Evolutionary conservation across 2,113 vertebrate species (phyloP).

Genomic region (Tragulus kanchil): DNA sequence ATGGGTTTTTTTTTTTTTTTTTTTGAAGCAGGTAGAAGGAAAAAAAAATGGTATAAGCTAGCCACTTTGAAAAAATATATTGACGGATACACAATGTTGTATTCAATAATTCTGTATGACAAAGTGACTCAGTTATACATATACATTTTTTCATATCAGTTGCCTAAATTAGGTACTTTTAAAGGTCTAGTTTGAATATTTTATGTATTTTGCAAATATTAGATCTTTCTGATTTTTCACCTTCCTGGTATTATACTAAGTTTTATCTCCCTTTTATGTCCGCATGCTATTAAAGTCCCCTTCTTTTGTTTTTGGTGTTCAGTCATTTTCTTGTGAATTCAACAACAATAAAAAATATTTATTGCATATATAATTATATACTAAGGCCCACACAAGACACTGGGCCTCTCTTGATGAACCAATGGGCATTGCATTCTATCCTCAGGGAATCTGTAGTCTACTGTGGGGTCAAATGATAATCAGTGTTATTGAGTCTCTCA

Average conservation of each 20-base stretch:
- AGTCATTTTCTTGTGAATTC: slow-evolving; percentile 46
- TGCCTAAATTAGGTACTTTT: background rate
- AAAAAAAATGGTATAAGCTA: background rate
- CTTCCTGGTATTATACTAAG: background rate
- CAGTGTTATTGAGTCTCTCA: background rate
- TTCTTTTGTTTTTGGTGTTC: background rate
- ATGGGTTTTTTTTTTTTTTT: background rate
- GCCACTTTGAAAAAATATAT: background rate
- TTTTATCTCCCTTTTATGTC: background rate
- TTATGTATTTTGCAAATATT: background rate
- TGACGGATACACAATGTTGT: background rate
- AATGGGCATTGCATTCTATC: background rate
- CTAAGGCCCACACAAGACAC: background rate
- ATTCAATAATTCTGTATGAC: background rate
- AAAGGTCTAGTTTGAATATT: background rate
- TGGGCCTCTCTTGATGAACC: background rate
- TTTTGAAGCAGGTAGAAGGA: background rate
- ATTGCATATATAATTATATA: background rate
- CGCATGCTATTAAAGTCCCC: background rate
- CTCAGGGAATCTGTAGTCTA: background rate
- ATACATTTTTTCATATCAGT: background rate
- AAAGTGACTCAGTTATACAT: background rate
- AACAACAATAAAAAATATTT: background rate
- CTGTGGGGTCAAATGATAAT: background rate
- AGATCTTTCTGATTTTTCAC: background rate